A percentile compares a stretch with the other conserved stretches of the same genome.
phyloP scores from a whole-genome alignment of 2,113 vertebrate species.

The Dicaeum eximium region DNA sequence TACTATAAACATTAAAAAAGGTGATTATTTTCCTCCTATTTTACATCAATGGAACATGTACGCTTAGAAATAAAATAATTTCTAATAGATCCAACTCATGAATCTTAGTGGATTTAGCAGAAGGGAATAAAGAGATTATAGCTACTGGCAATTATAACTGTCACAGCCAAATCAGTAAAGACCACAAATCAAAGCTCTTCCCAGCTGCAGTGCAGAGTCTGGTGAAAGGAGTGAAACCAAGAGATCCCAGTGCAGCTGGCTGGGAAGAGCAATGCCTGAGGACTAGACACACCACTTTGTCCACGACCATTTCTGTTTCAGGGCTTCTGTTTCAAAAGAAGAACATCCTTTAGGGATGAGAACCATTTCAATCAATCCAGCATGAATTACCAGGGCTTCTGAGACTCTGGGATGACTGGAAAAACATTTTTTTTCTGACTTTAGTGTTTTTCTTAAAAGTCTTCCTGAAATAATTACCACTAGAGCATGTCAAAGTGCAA shows the following conservation, averaged over 20 bases:
- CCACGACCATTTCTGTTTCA: neutral
- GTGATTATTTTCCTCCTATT: neutral
- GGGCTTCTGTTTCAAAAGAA: neutral
- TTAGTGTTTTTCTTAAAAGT: neutral
- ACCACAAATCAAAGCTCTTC: neutral
- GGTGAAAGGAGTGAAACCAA: neutral
- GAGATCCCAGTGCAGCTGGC: neutral
- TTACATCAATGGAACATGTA: neutral
- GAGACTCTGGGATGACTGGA: neutral
- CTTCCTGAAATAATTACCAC: neutral
- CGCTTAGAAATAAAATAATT: neutral
- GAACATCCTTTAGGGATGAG: neutral
- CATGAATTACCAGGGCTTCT: neutral
- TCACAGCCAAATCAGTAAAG: neutral
- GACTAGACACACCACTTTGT: neutral
- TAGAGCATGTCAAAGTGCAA: constrained; percentile 15
- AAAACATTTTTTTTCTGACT: neutral
- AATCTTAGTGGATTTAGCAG: neutral
- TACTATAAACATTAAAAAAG: neutral
- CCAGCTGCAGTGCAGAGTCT: neutral
- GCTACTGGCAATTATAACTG: neutral
- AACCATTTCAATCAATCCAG: neutral
- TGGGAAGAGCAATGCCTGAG: neutral
- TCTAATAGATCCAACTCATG: neutral
- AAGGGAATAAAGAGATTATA: neutral